A percentile compares a stretch with the other conserved stretches of the same genome.
Conservation (phyloP, 2,888 invertebrate species). For the Bimastos eiseni region DNA sequence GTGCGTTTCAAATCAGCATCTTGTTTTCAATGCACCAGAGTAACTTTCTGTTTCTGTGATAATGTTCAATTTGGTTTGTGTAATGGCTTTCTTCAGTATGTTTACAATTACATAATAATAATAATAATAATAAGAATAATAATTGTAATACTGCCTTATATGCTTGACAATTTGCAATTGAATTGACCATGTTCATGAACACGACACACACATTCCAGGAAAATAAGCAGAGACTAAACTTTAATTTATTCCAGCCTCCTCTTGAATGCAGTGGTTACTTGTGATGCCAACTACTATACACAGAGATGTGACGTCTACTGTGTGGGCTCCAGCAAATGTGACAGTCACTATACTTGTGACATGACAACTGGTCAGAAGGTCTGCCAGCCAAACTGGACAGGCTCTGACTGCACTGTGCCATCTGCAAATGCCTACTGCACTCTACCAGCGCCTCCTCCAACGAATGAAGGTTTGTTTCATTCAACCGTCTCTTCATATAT, state of each 20-base stretch:
- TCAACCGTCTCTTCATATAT: not conserved
- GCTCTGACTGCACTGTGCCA: conserved; percentile 29
- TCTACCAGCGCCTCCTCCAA: not conserved
- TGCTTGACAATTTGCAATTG: no score
- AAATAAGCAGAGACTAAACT: no score
- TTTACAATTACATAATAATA: no score
- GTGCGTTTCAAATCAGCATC: not conserved
- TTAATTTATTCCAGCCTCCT: not conserved
- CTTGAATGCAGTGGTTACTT: not conserved
- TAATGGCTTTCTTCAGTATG: no score
- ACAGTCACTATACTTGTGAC: conserved; percentile 37
- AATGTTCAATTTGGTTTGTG: no score
- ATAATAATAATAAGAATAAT: no score
- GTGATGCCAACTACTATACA: conserved; percentile 36
- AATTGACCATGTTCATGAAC: no score
- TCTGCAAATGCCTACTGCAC: not conserved
- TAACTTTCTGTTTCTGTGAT: no score
- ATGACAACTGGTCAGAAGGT: conserved; percentile 31
- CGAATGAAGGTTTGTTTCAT: not conserved
- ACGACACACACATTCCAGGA: no score
- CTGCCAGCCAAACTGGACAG: conserved; percentile 33
- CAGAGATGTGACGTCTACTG: conserved; percentile 28
- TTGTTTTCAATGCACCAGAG: no score
- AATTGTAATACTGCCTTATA: no score
- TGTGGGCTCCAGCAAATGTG: conserved; percentile 4